Percentiles rank a stretch among this genome's conserved stretches.
Evolutionary conservation across 2,888 invertebrate genomes (phyloP).

Genomic region (Dryococelus australis): DNA sequence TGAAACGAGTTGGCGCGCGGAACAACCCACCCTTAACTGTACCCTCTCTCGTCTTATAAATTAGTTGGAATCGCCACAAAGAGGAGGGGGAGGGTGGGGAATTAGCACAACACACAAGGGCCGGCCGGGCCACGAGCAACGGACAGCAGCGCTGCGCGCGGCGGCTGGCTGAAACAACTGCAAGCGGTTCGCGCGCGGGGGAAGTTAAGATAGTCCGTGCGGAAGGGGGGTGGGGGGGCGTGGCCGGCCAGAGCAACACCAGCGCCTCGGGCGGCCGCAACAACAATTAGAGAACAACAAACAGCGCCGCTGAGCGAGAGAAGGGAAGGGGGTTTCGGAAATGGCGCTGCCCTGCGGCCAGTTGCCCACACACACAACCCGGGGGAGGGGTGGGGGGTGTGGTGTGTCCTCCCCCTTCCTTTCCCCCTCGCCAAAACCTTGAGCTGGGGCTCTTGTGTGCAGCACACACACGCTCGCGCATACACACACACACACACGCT

Average conservation of each 20-base stretch:
- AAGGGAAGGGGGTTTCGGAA: slow-evolving; percentile 12
- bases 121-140: not conserved
- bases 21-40: not conserved
- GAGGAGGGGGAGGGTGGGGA: not conserved
- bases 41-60: not conserved
- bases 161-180: not conserved
- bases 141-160: slow-evolving; percentile 16
- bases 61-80: not conserved
- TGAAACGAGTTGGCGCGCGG: too few relatives aligned
- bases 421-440: not conserved
- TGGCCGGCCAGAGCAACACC: slow-evolving; percentile 33
- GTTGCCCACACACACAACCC: slow-evolving; percentile 29
- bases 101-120: not conserved
- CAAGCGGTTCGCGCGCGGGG: not conserved
- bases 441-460: not conserved
- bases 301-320: slow-evolving; percentile 30
- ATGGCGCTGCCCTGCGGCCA: slow-evolving; percentile 31
- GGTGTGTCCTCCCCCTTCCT: not conserved
- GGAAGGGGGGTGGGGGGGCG: not conserved
- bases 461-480: slow-evolving; percentile 23
- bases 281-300: slow-evolving; percentile 42
- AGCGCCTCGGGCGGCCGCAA: slow-evolving; percentile 27
- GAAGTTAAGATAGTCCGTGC: not conserved
- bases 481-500: too few relatives aligned
- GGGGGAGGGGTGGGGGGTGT: too few relatives aligned